Evolutionary conservation across 2,797 vertebrate species (phyloP).

Genomic region (Podarcis lilfordi): DNA sequence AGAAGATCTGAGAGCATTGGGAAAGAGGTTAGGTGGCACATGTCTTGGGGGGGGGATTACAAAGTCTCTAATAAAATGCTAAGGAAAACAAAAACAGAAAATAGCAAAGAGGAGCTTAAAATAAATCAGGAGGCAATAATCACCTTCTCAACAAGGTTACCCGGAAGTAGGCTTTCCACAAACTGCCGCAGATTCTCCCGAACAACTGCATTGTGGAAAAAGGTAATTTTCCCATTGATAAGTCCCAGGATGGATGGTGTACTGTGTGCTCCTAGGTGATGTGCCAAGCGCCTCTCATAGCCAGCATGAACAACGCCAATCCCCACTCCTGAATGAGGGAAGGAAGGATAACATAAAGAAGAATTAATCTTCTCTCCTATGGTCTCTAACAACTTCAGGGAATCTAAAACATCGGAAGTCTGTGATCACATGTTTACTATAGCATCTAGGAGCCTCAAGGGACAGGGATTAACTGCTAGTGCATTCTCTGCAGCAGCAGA

Average conservation of each 20-base stretch:
- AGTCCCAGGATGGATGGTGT: conserved; percentile 93
- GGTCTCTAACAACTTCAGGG: neutral
- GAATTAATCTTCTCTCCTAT: neutral
- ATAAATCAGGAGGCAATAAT: neutral
- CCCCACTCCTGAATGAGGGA: conserved; percentile 85
- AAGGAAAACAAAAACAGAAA: neutral
- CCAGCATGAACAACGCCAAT: conserved; percentile 95
- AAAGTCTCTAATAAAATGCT: neutral
- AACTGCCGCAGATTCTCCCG: conserved; percentile 92
- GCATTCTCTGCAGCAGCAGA: neutral
- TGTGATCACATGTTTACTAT: too few relatives aligned
- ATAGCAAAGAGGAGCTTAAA: neutral
- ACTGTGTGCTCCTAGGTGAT: conserved; percentile 94
- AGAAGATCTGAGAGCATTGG: neutral
- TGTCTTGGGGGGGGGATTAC: neutral
- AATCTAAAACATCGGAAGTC: too few relatives aligned
- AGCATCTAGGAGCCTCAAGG: neutral
- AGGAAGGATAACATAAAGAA: accelerated
- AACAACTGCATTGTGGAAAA: conserved; percentile 92
- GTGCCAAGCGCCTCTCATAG: conserved; percentile 91
- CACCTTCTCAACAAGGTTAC: conserved; percentile 93
- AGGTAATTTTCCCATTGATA: conserved; percentile 90
- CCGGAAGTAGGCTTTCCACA: conserved; percentile 93
- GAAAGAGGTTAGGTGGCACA: neutral
- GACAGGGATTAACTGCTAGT: neutral